phyloP scores from a whole-genome alignment of 92 coral and sea anemone genomes.

The Palythoa heliodiscus region DNA sequence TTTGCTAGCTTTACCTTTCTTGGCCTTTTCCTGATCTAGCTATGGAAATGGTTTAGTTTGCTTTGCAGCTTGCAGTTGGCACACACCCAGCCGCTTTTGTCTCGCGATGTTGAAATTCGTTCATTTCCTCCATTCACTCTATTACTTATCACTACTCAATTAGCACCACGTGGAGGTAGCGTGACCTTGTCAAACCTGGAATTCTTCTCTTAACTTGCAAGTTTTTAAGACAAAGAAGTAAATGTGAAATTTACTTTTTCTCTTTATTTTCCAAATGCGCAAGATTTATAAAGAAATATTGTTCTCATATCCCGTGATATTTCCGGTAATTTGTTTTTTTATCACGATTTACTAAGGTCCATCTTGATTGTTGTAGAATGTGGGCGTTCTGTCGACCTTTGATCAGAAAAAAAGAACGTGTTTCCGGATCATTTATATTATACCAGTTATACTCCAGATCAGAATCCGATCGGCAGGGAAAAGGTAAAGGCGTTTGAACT shows the following conservation, averaged over 20 bases:
- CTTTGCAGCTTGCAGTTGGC: background rate
- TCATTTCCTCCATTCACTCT: conserved; percentile 1
- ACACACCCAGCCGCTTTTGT: background rate
- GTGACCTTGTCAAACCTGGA: background rate
- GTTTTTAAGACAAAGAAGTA: background rate
- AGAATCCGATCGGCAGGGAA: too few relatives aligned
- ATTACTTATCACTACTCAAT: background rate
- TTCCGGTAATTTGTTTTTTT: conserved; percentile 12
- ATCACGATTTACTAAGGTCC: background rate
- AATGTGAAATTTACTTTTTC: background rate
- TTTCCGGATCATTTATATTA: background rate
- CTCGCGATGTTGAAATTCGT: background rate
- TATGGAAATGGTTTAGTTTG: background rate
- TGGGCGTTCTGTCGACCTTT: conserved; percentile 9
- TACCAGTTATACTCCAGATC: too few relatives aligned
- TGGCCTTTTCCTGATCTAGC: background rate
- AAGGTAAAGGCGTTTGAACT: too few relatives aligned
- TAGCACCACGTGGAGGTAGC: conserved; percentile 22
- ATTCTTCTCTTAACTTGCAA: background rate
- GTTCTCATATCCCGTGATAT: background rate
- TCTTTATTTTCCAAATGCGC: background rate
- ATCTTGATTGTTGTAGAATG: background rate
- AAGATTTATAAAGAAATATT: background rate
- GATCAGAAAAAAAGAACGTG: conserved; percentile 8
- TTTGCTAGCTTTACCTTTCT: background rate